A percentile compares a stretch with the other conserved stretches of the same genome.
Evolutionary conservation across 2,888 invertebrate genomes (phyloP).

Genomic region (Lamproptera curius): DNA sequence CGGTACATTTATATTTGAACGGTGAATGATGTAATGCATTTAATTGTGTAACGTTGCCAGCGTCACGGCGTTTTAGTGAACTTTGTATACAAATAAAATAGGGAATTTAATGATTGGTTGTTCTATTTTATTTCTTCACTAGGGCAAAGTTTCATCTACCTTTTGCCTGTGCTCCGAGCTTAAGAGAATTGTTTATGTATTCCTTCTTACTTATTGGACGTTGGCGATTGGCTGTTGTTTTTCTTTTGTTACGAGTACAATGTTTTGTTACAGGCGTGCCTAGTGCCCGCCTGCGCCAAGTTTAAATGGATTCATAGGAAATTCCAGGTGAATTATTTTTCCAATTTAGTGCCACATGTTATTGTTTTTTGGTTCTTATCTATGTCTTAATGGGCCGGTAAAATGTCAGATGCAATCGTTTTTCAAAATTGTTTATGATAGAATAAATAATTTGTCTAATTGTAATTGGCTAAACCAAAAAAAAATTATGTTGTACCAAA

Average conservation of each 20-base stretch:
- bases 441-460: not conserved
- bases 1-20: slow-evolving; percentile 2
- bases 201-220: not conserved
- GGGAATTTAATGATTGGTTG: not conserved
- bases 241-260: slow-evolving; percentile 17
- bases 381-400: not conserved
- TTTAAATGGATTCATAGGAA: slow-evolving; percentile 20
- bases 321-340: slow-evolving; percentile 1
- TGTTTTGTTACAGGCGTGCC: slow-evolving; percentile 9
- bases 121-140: slow-evolving; percentile 4
- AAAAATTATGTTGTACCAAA: not conserved
- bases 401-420: not conserved
- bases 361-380: not conserved
- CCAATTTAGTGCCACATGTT: not conserved
- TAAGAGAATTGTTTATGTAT: slow-evolving; percentile 13
- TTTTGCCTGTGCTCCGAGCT: slow-evolving; percentile 18
- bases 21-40: slow-evolving; percentile 3
- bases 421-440: not conserved
- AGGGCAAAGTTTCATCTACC: slow-evolving; percentile 15
- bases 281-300: not conserved
- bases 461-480: not conserved
- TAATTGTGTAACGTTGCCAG: slow-evolving; percentile 11
- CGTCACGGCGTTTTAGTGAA: not conserved
- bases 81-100: not conserved
- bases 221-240: not conserved